Evolutionary conservation across 2,797 vertebrate genomes (phyloP).

Genomic region (Uromys caudimaculatus): DNA sequence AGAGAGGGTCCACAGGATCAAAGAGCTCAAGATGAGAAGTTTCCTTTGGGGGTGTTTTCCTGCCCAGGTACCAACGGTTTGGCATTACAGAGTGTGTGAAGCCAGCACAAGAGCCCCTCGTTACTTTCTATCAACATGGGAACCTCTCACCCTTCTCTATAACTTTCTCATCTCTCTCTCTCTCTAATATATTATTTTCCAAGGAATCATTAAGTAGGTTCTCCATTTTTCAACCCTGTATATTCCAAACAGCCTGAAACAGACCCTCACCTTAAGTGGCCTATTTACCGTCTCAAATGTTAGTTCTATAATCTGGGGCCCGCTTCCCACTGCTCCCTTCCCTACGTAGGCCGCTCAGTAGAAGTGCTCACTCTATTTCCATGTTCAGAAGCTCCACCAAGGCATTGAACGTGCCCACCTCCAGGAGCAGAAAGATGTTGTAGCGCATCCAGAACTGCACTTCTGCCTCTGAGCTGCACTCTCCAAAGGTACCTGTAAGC

Average conservation of each 20-base stretch:
- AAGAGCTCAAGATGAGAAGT: not conserved
- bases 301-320: not conserved
- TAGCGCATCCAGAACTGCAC: slow-evolving; percentile 98
- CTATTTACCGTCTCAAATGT: not conserved
- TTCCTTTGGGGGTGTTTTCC: not conserved
- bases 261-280: not conserved
- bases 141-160: not conserved
- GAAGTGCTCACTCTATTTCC: slow-evolving; percentile 95
- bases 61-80: not conserved
- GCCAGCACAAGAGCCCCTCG: not conserved
- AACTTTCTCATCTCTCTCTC: not conserved
- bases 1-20: not conserved
- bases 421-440: slow-evolving; percentile 96
- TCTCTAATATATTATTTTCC: not conserved
- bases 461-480: slow-evolving; percentile 94
- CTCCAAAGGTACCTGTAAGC: slow-evolving; percentile 93
- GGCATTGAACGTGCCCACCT: slow-evolving; percentile 96
- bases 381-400: slow-evolving; percentile 99
- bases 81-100: not conserved
- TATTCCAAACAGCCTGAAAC: not conserved
- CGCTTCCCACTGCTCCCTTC: not conserved
- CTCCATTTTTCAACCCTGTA: not conserved
- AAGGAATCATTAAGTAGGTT: not conserved
- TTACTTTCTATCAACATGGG: not conserved
- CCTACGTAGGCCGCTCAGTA: not conserved